A percentile compares a stretch with the other conserved stretches of the same genome.
Conservation (phyloP, 2,113 vertebrate genomes). For the Cyprinodon tularosa region DNA sequence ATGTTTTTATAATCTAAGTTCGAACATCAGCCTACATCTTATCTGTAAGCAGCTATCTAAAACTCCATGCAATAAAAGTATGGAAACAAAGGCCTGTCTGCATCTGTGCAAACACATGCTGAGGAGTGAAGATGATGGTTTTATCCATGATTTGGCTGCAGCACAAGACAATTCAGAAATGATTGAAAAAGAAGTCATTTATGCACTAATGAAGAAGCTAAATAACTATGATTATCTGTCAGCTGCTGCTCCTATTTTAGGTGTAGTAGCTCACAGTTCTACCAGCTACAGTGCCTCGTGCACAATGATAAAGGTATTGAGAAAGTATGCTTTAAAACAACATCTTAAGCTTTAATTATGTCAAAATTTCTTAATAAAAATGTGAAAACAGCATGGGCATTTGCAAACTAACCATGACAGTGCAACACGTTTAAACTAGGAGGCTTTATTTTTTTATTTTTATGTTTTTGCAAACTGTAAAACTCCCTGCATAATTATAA, state of each 20-base stretch:
- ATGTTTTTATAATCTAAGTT: background rate
- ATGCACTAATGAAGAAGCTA: background rate
- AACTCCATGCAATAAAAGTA: background rate
- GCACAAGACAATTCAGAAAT: background rate
- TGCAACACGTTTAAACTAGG: no score
- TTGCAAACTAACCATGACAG: background rate
- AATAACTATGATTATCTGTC: background rate
- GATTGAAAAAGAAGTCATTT: background rate
- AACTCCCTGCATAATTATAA: no score
- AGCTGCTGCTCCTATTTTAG: background rate
- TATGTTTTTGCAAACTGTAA: no score
- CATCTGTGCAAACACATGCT: background rate
- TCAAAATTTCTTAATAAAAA: background rate
- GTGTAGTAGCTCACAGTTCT: background rate
- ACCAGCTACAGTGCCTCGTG: background rate
- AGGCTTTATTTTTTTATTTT: no score
- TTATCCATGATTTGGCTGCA: background rate
- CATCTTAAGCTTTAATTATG: no score
- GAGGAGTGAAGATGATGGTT: background rate
- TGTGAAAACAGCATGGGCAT: background rate
- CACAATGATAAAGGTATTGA: background rate
- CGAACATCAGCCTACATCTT: background rate
- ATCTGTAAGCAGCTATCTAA: constrained; percentile 28
- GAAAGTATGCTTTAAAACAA: background rate
- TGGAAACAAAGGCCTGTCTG: background rate